Evolutionary conservation across 2,888 invertebrate genomes (phyloP).

Genomic region (Synergus itoensis): DNA sequence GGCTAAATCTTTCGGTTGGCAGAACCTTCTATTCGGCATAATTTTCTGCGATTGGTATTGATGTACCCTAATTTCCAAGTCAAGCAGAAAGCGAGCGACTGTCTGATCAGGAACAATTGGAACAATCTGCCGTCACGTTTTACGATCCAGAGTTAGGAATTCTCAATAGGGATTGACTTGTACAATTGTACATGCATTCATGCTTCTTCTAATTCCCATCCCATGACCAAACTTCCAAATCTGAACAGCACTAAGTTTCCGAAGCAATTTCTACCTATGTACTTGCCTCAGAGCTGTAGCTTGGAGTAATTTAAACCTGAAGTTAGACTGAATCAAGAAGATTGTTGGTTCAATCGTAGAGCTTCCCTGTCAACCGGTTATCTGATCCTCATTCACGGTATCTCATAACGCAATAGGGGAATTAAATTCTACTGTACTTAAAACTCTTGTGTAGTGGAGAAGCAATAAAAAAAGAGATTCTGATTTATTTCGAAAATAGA

Average conservation of each 20-base stretch:
- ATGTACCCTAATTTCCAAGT: neutral
- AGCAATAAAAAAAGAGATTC: neutral
- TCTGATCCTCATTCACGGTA: neutral
- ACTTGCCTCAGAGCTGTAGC: neutral
- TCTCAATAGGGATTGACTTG: neutral
- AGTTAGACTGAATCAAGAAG: neutral
- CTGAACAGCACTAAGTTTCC: neutral
- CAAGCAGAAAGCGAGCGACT: neutral
- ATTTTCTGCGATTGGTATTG: neutral
- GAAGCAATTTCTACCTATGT: neutral
- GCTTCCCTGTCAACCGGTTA: neutral
- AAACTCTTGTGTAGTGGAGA: neutral
- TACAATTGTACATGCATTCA: neutral
- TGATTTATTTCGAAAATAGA: too few relatives aligned
- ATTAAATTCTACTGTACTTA: neutral
- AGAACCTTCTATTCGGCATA: too few relatives aligned
- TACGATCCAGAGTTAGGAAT: neutral
- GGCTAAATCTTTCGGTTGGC: too few relatives aligned
- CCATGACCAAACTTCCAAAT: neutral
- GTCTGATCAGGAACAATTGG: neutral
- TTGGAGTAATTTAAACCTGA: conserved; percentile 9
- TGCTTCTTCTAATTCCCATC: conserved; percentile 10
- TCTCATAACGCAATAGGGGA: neutral
- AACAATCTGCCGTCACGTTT: neutral
- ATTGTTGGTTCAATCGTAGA: neutral